Evolutionary conservation across 2,113 vertebrate species (phyloP), one percentile per base, ranked within the genome.

Genomic region (Ancistrus triradiatus): DNA sequence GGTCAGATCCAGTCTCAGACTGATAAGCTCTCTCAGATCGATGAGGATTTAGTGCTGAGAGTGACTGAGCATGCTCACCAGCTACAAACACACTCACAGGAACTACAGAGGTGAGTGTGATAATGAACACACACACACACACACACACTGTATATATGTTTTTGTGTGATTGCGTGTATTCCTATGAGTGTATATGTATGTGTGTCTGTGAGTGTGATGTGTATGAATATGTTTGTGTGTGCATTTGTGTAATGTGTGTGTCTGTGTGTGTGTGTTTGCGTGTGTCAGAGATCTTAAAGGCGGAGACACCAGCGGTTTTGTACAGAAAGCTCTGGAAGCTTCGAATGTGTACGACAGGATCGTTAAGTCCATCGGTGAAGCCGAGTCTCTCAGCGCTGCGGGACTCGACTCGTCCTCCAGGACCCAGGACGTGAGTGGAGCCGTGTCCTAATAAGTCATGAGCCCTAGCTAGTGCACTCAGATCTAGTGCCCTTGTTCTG

Each of bases 341-440:
- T 94, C 92, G 13, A 98, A 94, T 2, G 94, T 91, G 18, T 92
- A 98, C 70, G 93, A 93, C 80, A 97, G 94, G 62, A 97, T 98
- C 0, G 84, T 88, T 14, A 86, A 87, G 73, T 93, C 91, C 59
- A 67, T 94, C 0, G 75, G 81, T 1, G 88, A 95, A 21, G 92
- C 93, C 61, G 87, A 93, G 22, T 81, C 91, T 77, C 92, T 86
- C 14, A 88, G 90, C 1, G 53, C 80, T 56, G 69, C 86, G 15
- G 87, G 90, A 44, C 44, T 91, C 70, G 91, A 91, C 74, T 77
- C 90, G 61, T 92, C 94, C 37, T 83, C 88, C 27, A 80, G 85
- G 61, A 87, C 93, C 59, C 80, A 88, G 9, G 93, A 96, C 15
- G 95, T 98, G 84, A 76, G 94, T 86, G 18, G 15, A 74, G 15